Evolutionary conservation across 2,113 vertebrate genomes (phyloP).

Genomic region (Ictidomys tridecemlineatus): DNA sequence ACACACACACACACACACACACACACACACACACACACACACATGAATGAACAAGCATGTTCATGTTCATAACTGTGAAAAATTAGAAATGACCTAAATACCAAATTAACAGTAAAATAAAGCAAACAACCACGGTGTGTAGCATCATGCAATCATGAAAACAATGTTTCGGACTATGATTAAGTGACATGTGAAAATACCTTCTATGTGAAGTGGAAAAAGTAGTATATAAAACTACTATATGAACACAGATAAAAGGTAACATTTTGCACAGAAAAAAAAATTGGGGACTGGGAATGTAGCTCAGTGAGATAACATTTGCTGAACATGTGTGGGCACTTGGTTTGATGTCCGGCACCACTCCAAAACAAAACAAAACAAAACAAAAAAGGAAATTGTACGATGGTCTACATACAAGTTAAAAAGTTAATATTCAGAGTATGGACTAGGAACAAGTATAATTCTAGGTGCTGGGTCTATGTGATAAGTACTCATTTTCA

Average conservation of each 20-base stretch:
- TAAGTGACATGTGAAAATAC: constrained; percentile 10
- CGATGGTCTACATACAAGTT: neutral
- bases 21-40: neutral
- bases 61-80: constrained; percentile 31
- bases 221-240: neutral
- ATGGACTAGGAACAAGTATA: neutral
- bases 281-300: no score
- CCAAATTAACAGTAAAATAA: neutral
- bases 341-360: neutral
- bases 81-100: neutral
- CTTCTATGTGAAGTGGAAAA: neutral
- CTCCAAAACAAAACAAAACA: neutral
- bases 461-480: no score
- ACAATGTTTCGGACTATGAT: neutral
- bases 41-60: neutral
- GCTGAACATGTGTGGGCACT: no score
- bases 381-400: neutral
- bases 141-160: neutral
- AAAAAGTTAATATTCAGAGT: neutral
- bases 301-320: neutral
- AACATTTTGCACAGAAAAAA: neutral
- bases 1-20: neutral
- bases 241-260: neutral
- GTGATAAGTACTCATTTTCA: neutral
- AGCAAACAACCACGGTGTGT: neutral